These are phyloP conservation scores for Oxytorus armatus DNA, from an alignment of 2,888 invertebrate species.

Conservation along the genomic window DNA sequence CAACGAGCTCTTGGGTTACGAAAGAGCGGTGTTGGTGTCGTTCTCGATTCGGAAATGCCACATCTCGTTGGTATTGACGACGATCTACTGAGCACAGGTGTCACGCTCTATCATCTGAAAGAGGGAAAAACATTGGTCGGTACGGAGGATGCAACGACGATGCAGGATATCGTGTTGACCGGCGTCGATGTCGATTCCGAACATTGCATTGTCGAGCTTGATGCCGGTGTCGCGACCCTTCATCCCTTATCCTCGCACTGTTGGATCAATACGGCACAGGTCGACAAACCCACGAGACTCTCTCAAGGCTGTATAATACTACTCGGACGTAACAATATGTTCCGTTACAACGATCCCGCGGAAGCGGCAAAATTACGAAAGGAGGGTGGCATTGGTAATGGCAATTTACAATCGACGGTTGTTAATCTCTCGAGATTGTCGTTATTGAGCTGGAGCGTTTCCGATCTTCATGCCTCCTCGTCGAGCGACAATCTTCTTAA, in stretches of 20 bases:
- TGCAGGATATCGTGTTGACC: slow-evolving; percentile 92
- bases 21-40: slow-evolving; percentile 95
- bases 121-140: slow-evolving; percentile 95
- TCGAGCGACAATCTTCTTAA: slow-evolving; percentile 82
- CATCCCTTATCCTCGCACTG: slow-evolving; percentile 89
- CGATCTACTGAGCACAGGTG: slow-evolving; percentile 94
- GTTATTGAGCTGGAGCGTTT: slow-evolving; percentile 92
- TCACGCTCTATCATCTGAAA: slow-evolving; percentile 95
- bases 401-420: slow-evolving; percentile 82
- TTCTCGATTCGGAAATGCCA: slow-evolving; percentile 95
- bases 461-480: slow-evolving; percentile 89
- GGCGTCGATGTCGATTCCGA: slow-evolving; percentile 92
- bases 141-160: slow-evolving; percentile 88
- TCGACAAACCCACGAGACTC: slow-evolving; percentile 91
- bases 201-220: slow-evolving; percentile 91
- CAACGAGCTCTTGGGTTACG: slow-evolving; percentile 94
- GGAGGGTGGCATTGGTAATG: slow-evolving; percentile 89
- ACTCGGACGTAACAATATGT: slow-evolving; percentile 92
- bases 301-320: slow-evolving; percentile 93
- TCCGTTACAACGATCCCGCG: slow-evolving; percentile 95
- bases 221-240: slow-evolving; percentile 90
- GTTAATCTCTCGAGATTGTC: slow-evolving; percentile 93
- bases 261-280: slow-evolving; percentile 92
- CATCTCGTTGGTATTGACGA: slow-evolving; percentile 97
- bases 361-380: slow-evolving; percentile 94